These are phyloP conservation scores for Petrocephalus zakoni DNA, from an alignment of 2,113 vertebrate genomes.

Conservation along the genomic window DNA sequence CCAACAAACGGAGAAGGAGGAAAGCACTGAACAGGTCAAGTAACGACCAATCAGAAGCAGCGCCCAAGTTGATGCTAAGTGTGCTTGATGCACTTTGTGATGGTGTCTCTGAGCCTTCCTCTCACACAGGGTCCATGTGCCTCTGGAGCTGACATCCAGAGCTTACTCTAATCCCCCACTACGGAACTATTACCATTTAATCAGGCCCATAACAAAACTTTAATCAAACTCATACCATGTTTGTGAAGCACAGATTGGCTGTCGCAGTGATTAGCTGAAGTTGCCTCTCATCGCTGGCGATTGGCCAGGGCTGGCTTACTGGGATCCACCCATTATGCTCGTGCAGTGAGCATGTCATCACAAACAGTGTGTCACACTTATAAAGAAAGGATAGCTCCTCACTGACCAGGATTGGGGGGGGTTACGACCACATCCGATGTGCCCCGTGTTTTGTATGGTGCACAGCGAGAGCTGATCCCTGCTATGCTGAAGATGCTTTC, in stretches of 20 bases:
- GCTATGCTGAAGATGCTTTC: neutral
- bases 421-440: neutral
- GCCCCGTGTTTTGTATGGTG: neutral
- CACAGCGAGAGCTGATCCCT: neutral
- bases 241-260: neutral
- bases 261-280: neutral
- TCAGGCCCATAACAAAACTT: neutral
- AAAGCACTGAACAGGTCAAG: neutral
- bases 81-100: neutral
- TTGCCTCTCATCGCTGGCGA: neutral
- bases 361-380: neutral
- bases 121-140: neutral
- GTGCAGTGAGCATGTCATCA: neutral
- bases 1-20: neutral
- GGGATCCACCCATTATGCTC: neutral
- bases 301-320: neutral
- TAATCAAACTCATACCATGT: neutral
- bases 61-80: neutral
- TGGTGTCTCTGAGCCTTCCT: too few species aligned
- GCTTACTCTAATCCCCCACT: neutral
- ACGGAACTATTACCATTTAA: neutral
- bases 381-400: neutral
- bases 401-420: neutral
- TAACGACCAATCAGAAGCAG: neutral
- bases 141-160: neutral